Evolutionary conservation across 1,140 invertebrate species (phyloP), one percentile per base, ranked within the genome.

Genomic region (Meloidogyne floridensis): DNA sequence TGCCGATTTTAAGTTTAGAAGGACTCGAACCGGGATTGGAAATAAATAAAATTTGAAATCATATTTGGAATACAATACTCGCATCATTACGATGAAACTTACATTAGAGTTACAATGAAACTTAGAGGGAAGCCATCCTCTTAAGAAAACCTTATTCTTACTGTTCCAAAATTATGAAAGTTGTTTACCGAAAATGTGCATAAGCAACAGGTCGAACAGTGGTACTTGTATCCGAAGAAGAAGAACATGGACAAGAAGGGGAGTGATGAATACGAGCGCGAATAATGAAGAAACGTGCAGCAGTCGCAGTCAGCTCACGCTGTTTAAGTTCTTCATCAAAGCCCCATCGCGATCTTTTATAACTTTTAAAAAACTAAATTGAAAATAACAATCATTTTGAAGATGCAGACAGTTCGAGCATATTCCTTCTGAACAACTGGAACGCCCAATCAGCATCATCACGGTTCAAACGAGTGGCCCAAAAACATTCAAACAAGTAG

Each of bases 231-330:
- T 65, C 59, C 7, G 59, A 65, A n/a, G 59, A 65, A n/a, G 59
- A n/a, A n/a, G 59, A 65, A 15, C 59, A 65, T n/a, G 59, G 59
- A 65, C 59, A 65, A n/a, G 59, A 65, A 4, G 59, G 59, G n/a
- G 59, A 65, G 5, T 65, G 59, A 6, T 65, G 13, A 65, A 65
- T 18, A 2, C 59, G 59, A 65, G 59, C 59, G 11, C 65, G 77
- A 54, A 79, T 51, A 51, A 79, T 42, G 65, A 79, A 79, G 72
- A 51, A 79, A 51, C 77, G 77, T n/a, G 77, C 59, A 13, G 77
- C 72, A 53, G 77, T 72, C 6, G 77, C 65, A 7, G 18, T 47
- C 20, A 79, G 72, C 20, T 79, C 77, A 4, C 59, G 59, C n/a
- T 65, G 59, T 65, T 65, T 65, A 2, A 65, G n/a, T 65, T 65